phyloP scores from a whole-genome alignment of 2,888 invertebrate genomes.

The Corythucha ciliata region DNA sequence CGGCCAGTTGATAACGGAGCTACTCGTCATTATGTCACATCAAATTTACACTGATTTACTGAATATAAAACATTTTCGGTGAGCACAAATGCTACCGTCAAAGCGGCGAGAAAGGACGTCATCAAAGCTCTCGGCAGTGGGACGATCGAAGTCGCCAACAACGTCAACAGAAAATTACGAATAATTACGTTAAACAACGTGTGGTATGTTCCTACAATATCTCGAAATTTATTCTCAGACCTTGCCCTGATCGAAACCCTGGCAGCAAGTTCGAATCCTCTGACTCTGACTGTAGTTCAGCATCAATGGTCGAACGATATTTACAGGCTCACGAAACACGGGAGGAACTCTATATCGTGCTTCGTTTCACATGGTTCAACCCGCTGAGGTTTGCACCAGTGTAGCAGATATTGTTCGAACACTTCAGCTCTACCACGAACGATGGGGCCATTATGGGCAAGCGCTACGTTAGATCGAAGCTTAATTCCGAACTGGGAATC shows the following conservation, averaged over 20 bases:
- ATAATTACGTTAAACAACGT: background rate
- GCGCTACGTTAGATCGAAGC: too few relatives aligned
- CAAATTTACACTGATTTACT: background rate
- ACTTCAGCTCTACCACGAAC: too few relatives aligned
- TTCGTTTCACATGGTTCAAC: conserved; percentile 1
- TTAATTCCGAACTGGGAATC: too few relatives aligned
- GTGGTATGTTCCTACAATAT: background rate
- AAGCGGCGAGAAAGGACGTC: too few relatives aligned
- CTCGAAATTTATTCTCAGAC: background rate
- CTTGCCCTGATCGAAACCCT: background rate
- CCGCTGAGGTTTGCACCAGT: background rate
- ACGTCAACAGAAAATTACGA: background rate
- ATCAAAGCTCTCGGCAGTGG: conserved; percentile 1
- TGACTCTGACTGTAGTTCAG: background rate
- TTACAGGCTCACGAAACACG: background rate
- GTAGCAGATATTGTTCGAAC: background rate
- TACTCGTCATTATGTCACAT: background rate
- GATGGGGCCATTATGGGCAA: background rate
- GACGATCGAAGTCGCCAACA: background rate
- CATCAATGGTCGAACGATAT: background rate
- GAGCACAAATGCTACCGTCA: background rate
- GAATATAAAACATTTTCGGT: background rate
- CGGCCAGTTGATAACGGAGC: conserved; percentile 1
- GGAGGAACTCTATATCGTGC: conserved; percentile 1
- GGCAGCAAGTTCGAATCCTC: background rate